Evolutionary conservation across 2,888 invertebrate genomes (phyloP), one percentile per base, ranked within the genome.

Genomic region (Molorchus minor): DNA sequence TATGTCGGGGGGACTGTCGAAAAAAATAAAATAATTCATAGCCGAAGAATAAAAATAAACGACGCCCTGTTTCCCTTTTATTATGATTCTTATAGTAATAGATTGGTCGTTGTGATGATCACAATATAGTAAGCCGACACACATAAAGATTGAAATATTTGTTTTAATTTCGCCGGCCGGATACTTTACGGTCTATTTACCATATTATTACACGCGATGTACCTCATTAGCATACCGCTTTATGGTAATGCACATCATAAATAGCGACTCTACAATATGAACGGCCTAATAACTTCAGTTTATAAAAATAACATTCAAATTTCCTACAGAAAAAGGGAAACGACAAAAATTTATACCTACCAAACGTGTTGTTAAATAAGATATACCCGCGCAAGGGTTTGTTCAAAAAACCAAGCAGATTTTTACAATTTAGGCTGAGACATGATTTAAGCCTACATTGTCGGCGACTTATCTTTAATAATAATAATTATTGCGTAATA

Each of bases 131-230:
- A 40, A 30, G 52, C 40, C 41, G 52, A 52, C 52, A 41, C 29
- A 19, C 41, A 41, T 52, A 52, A 52, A 52, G 41, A 30, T 5
- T 52, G 52, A 52, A 52, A 52, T 52, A 52, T 52, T 52, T 52
- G 52, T 52, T 52, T 51, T 52, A 52, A 52, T 52, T 20, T 52
- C 19, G 41, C n/a, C 3, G n/a, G 52, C 41, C 40, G 49, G 40
- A 41, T 41, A 30, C 30, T 52, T 52, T 52, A 52, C 30, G 52
- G 30, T 40, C 52, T 52, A 41, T 52, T 52, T 52, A 52, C 52
- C 52, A 52, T 52, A 52, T 52, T 52, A 52, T 52, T 52, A 52
- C 52, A 52, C 52, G 52, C 52, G 52, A 52, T 21, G 19, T 52
- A 36, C 30, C 41, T 52, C 52, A 52, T 52, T 52, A 41, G 52